phyloP scores from a whole-genome alignment of 2,113 vertebrate species.

The Odobenus rosmarus region DNA sequence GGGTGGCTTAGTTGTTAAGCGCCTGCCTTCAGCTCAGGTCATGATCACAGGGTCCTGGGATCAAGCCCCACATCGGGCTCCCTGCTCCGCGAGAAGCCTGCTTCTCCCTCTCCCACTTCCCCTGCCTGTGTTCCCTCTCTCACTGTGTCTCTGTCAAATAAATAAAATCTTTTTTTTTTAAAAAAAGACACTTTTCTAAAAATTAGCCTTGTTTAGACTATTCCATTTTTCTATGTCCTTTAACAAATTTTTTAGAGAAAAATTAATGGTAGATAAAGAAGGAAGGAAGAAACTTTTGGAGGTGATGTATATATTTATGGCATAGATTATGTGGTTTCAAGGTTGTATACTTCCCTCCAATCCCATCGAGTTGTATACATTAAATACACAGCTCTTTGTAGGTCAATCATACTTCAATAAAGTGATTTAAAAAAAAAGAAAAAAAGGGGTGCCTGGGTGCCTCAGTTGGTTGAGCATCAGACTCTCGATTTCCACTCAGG shows the following conservation, averaged over 20 bases:
- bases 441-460: background rate
- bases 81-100: too few relatives aligned
- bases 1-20: too few relatives aligned
- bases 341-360: background rate
- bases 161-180: too few relatives aligned
- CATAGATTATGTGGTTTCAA: background rate
- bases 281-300: background rate
- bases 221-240: background rate
- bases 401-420: background rate
- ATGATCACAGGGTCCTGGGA: too few relatives aligned
- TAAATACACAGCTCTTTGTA: background rate
- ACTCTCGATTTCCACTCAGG: background rate
- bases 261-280: background rate
- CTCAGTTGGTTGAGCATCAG: background rate
- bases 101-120: too few relatives aligned
- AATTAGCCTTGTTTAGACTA: background rate
- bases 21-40: too few relatives aligned
- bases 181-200: background rate
- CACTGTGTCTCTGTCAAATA: too few relatives aligned
- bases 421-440: background rate
- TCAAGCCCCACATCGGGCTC: too few relatives aligned
- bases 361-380: background rate
- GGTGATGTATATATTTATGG: background rate
- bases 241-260: background rate
- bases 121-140: too few relatives aligned